A percentile compares a stretch with the other conserved stretches of the same genome.
Evolutionary conservation across 2,888 invertebrate genomes (phyloP).

Genomic region (Octodonta nipae): DNA sequence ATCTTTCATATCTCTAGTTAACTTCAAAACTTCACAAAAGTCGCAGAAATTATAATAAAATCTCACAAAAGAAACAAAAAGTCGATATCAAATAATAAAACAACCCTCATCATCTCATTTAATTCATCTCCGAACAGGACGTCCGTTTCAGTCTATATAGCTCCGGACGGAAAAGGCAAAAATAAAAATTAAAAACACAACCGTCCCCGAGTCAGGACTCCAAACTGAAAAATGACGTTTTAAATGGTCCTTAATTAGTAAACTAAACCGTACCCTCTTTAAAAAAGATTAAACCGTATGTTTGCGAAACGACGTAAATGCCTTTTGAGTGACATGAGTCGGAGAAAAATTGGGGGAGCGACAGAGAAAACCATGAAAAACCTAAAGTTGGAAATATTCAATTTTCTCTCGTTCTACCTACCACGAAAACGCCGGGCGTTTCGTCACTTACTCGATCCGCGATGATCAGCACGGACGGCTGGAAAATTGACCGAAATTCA

Average conservation of each 20-base stretch:
- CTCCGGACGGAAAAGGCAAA: background rate
- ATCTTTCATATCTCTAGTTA: no score
- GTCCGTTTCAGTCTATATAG: background rate
- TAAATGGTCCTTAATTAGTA: slow-evolving; percentile 39
- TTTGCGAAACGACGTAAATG: slow-evolving; percentile 32
- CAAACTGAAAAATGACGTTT: slow-evolving; percentile 36
- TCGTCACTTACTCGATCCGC: no score
- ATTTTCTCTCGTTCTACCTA: slow-evolving; percentile 2
- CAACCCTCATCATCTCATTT: no score
- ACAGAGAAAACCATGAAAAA: background rate
- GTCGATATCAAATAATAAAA: no score
- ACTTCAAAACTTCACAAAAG: no score
- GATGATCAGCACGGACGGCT: no score
- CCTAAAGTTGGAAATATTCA: slow-evolving; percentile 1
- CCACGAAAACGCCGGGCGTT: no score
- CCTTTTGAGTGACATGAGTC: slow-evolving; percentile 2
- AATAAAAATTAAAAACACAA: slow-evolving; percentile 2
- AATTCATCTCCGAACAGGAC: no score
- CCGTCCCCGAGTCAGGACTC: no score
- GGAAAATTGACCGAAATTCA: no score
- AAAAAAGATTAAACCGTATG: slow-evolving; percentile 38
- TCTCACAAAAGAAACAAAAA: no score
- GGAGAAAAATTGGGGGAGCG: background rate
- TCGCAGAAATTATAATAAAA: no score
- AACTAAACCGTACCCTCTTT: slow-evolving; percentile 37